Percentiles rank a stretch among this genome's conserved stretches.
phyloP scores from a whole-genome alignment of 1,140 invertebrate species.

The Rhynchophorus ferrugineus region DNA sequence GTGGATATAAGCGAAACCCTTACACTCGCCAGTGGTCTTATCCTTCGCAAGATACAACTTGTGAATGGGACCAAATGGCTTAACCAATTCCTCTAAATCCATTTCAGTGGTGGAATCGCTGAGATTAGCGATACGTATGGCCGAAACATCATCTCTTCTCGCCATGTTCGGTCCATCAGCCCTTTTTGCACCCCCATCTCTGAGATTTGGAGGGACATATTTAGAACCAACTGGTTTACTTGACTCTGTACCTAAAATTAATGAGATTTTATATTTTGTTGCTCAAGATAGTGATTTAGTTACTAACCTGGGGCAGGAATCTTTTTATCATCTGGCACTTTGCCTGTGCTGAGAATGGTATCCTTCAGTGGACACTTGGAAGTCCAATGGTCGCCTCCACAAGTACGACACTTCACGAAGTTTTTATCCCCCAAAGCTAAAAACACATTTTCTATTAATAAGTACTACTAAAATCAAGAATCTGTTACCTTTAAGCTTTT shows the following conservation, averaged over 20 bases:
- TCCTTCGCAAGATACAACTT: conserved; percentile 88
- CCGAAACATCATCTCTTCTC: conserved; percentile 71
- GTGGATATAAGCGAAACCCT: conserved; percentile 95
- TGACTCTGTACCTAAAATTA: conserved; percentile 34
- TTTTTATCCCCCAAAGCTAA: conserved; percentile 56
- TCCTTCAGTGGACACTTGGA: conserved; percentile 96
- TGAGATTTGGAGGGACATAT: conserved; percentile 80
- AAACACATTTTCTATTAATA: conserved; percentile 11
- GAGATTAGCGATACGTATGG: conserved; percentile 94
- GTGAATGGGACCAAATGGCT: conserved; percentile 79
- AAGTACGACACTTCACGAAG: conserved; percentile 88
- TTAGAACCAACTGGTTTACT: conserved; percentile 48
- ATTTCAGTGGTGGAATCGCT: conserved; percentile 92
- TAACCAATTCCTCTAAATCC: conserved; percentile 93
- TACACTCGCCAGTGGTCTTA: conserved; percentile 70
- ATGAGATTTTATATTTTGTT: not conserved
- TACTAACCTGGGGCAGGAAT: conserved; percentile 11
- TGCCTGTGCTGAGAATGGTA: conserved; percentile 61
- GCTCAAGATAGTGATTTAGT: not conserved
- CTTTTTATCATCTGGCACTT: conserved; percentile 42
- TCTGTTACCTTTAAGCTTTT: conserved; percentile 56
- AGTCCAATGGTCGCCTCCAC: conserved; percentile 96
- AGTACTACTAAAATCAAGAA: not conserved
- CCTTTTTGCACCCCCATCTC: conserved; percentile 69
- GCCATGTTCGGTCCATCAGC: conserved; percentile 64